Conservation (phyloP, 2,797 vertebrate genomes). For the Gadopsis marmoratus region DNA sequence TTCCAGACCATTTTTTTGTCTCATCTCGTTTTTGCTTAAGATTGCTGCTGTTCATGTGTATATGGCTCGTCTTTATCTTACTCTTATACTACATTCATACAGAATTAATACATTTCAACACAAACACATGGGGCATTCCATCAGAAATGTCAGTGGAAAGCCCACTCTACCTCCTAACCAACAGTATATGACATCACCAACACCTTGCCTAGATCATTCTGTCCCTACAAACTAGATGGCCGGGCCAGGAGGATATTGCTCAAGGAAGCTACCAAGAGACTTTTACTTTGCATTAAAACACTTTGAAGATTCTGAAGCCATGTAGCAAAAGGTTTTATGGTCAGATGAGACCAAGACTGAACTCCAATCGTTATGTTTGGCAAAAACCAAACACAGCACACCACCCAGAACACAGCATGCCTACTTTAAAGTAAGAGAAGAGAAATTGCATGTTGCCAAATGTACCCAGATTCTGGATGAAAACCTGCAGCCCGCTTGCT, state of each 20-base stretch:
- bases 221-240: background rate
- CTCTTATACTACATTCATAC: too few species aligned
- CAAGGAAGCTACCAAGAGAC: background rate
- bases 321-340: background rate
- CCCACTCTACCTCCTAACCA: too few species aligned
- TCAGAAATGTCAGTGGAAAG: too few species aligned
- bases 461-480: background rate
- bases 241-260: background rate
- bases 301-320: background rate
- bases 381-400: background rate
- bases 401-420: background rate
- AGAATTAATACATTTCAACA: too few species aligned
- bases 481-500: background rate
- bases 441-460: background rate
- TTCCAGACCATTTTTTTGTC: conserved; percentile 16
- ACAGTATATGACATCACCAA: too few species aligned
- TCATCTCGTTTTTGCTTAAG: background rate
- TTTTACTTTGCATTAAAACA: background rate
- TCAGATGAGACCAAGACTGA: conserved; percentile 3
- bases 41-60: background rate
- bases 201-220: background rate
- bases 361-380: background rate
- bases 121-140: too few species aligned
- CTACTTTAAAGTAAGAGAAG: too few species aligned
- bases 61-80: too few species aligned